These are phyloP conservation scores for Paradoxurus hermaphroditus DNA, from an alignment of 2,113 vertebrate genomes.

Conservation along the genomic window DNA sequence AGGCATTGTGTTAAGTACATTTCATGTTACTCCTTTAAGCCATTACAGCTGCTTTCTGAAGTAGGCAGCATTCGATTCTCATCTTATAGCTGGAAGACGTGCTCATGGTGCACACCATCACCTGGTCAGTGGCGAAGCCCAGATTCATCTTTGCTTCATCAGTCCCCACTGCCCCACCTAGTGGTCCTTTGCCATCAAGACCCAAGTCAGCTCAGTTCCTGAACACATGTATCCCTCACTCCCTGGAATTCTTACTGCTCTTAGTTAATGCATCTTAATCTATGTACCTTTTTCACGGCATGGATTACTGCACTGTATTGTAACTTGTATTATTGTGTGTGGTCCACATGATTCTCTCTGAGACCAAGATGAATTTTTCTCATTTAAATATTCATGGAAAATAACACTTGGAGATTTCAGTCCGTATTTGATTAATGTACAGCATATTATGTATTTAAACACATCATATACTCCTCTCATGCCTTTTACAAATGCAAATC, in stretches of 20 bases:
- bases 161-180: background rate
- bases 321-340: background rate
- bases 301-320: background rate
- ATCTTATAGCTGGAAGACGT: background rate
- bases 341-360: background rate
- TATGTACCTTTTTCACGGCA: accelerated
- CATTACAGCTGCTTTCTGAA: too few relatives aligned
- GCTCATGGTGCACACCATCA: background rate
- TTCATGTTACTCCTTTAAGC: background rate
- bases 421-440: background rate
- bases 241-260: background rate
- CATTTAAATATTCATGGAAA: background rate
- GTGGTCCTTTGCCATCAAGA: background rate
- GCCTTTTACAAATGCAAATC: background rate
- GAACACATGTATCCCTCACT: background rate
- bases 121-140: background rate
- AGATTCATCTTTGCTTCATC: background rate
- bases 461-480: background rate
- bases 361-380: background rate
- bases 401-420: background rate
- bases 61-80: background rate
- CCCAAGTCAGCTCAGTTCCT: background rate
- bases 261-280: background rate
- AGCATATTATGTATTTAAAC: background rate
- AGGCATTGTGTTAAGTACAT: background rate